A percentile compares a stretch with the other conserved stretches of the same genome.
Conservation (phyloP, 1,140 invertebrate species). For the Whitmania pigra region DNA sequence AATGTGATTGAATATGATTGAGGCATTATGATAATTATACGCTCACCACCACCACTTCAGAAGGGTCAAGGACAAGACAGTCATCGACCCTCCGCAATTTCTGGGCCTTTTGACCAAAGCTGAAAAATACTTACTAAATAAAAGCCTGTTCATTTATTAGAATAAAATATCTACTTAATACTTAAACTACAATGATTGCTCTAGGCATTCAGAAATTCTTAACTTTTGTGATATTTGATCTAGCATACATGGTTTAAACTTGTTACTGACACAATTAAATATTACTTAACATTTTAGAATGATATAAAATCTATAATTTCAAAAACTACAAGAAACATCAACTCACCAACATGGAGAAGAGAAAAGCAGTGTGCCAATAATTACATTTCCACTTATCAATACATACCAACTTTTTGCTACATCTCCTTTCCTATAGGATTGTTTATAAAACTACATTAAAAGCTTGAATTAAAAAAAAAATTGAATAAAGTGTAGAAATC, state of each 20-base stretch:
- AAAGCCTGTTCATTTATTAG: neutral
- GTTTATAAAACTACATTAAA: no score
- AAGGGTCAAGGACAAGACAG: neutral
- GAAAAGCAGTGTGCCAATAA: slow-evolving; percentile 1
- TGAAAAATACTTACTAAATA: neutral
- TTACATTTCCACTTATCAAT: slow-evolving; percentile 2
- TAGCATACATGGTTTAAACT: no score
- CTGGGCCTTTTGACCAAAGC: neutral
- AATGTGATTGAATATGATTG: no score
- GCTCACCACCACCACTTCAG: neutral
- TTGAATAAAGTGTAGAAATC: no score
- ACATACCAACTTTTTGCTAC: slow-evolving; percentile 3
- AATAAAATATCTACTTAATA: neutral
- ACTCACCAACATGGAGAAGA: slow-evolving; percentile 1
- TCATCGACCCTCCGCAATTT: neutral
- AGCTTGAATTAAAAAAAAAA: no score
- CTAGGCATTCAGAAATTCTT: no score
- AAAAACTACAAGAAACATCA: no score
- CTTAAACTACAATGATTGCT: no score
- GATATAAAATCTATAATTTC: no score
- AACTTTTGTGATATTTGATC: no score
- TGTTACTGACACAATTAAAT: no score
- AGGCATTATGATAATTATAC: neutral
- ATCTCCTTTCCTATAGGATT: neutral
- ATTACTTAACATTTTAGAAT: no score